Conservation (phyloP, 2,113 vertebrate genomes). For the Typhlomys cinereus region DNA sequence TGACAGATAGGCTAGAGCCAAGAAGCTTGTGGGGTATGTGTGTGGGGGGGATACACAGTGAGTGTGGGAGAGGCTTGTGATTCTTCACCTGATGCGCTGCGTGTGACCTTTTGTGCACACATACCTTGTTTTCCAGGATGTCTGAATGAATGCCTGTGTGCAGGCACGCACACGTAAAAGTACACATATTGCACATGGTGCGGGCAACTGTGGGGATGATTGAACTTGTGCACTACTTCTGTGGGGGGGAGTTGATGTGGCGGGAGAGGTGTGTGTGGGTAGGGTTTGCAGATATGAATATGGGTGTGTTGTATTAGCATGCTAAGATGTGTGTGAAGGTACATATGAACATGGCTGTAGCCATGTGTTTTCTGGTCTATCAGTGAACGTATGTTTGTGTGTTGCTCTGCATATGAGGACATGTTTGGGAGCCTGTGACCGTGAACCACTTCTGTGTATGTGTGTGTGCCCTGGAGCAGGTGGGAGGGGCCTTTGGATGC, state of each 20-base stretch:
- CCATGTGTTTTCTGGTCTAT: neutral
- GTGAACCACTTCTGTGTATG: rapidly evolving
- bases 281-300: neutral
- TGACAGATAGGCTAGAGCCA: neutral
- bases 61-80: too few species aligned
- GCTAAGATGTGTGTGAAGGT: neutral
- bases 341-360: neutral
- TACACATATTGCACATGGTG: too few species aligned
- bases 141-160: neutral
- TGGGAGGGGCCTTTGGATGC: neutral
- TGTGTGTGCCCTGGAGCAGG: too few species aligned
- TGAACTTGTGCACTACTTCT: too few species aligned
- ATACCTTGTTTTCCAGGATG: neutral
- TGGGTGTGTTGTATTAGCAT: neutral
- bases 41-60: neutral
- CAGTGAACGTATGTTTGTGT: neutral
- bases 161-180: neutral
- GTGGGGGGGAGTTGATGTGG: too few species aligned
- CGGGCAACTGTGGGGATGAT: too few species aligned
- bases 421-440: neutral
- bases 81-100: too few species aligned
- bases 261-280: neutral
- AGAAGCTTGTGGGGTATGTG: neutral
- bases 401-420: neutral
- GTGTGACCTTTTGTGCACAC: neutral